Conservation (phyloP, 2,113 vertebrate species). For the Zapornia atra region DNA sequence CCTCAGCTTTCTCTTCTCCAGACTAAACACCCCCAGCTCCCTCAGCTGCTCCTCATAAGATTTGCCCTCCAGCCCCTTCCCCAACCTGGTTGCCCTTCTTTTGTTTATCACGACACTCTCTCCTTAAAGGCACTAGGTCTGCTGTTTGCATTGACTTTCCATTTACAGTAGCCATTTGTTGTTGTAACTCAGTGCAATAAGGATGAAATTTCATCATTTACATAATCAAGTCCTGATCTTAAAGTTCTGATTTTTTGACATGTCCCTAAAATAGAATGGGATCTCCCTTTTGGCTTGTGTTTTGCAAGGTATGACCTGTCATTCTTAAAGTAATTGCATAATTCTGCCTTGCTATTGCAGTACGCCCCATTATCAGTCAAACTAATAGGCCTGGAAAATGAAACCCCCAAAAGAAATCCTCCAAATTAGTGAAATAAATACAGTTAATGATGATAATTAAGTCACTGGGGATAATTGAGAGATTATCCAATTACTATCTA, state of each 20-base stretch:
- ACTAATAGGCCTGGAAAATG: constrained; percentile 49
- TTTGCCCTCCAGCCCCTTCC: no score
- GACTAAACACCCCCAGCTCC: no score
- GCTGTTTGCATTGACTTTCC: neutral
- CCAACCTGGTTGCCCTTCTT: no score
- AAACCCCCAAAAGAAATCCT: constrained; percentile 64
- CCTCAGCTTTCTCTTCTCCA: no score
- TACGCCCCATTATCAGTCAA: constrained; percentile 42
- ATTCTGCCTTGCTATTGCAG: constrained; percentile 8
- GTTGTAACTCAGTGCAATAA: neutral
- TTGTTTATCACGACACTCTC: neutral
- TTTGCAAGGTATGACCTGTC: neutral
- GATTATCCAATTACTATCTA: constrained; percentile 70
- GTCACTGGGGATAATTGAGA: constrained; percentile 66
- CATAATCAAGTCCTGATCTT: neutral
- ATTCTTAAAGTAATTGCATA: neutral
- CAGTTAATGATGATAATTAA: constrained; percentile 70
- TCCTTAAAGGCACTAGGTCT: neutral
- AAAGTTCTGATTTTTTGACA: neutral
- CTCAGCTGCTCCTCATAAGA: no score
- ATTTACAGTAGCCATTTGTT: neutral
- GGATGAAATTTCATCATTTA: neutral
- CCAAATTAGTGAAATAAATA: constrained; percentile 69
- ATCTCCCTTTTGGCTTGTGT: neutral
- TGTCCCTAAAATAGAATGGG: neutral